Evolutionary conservation across 1,140 invertebrate genomes (phyloP), one percentile per base, ranked within the genome.

Genomic region (Microplitis demolitor): DNA sequence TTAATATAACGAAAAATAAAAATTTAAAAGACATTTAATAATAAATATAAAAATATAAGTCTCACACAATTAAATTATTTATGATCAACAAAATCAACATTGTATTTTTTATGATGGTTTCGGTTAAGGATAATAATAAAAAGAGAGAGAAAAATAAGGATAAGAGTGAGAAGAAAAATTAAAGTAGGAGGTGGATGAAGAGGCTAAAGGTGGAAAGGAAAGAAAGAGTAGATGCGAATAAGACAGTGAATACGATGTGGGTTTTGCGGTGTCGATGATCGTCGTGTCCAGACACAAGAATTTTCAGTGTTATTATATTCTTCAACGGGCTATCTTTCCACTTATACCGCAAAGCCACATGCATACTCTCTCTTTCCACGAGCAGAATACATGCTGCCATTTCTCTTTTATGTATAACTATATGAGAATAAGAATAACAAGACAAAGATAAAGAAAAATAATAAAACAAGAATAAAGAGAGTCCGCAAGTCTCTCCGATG

Each of bases 241-340:
- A n/a, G 66, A 67, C n/a, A 62, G 33, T 35, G 60, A 62, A 67
- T 16, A 53, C 66, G 50, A 67, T 67, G 66, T 67, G 66, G 66
- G 66, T 67, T 67, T 67, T 67, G 66, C 66, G 66, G 66, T 67
- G 66, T 54, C 60, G 60, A 62, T 58, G 60, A 62, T 37, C 16
- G 24, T 66, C 62, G 62, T 50, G 62, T 64, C 39, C 62, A 64
- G 35, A 64, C 62, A 45, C 37, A 64, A 64, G 62, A 35, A 64
- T 64, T 64, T 64, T 50, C 66, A 54, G 31, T 11, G 24, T 67
- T 67, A 67, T 67, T 67, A 67, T 67, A 67, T 67, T 67, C 66
- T 51, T 5, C 50, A 67, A 67, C 45, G 66, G 66, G 66, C 31
- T 64, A 64, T 64, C 37, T 64, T 14, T 45, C 62, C 50, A 34